Evolutionary conservation across 64 coral and sea anemone genomes (phyloP).

Genomic region (Pocillopora damicornis): DNA sequence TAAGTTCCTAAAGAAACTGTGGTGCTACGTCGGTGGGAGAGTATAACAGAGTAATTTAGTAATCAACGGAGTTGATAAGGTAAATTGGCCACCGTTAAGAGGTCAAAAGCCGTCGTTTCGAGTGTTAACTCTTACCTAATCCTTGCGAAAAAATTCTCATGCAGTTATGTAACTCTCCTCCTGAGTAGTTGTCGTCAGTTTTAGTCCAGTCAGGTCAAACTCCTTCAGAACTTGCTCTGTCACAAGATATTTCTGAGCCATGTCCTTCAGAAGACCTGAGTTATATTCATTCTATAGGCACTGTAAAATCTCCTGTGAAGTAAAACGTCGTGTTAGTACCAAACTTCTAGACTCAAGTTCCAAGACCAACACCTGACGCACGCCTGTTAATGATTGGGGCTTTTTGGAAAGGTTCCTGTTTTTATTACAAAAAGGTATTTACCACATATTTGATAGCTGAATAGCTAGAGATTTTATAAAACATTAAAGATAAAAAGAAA

Average conservation of each 20-base stretch:
- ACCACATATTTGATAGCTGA: too few relatives aligned
- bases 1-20: too few relatives aligned
- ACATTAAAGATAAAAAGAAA: too few relatives aligned
- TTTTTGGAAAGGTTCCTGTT: too few relatives aligned
- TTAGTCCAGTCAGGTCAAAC: background rate
- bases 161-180: background rate
- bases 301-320: background rate
- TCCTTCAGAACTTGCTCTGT: background rate
- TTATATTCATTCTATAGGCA: background rate
- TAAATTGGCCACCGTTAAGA: too few relatives aligned
- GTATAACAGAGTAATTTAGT: too few relatives aligned
- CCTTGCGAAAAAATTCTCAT: background rate
- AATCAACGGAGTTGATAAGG: too few relatives aligned
- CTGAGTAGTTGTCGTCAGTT: background rate
- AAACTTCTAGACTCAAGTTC: background rate
- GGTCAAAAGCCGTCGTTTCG: too few relatives aligned
- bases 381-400: background rate
- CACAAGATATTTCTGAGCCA: background rate
- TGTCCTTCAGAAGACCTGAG: background rate
- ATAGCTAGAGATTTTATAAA: too few relatives aligned
- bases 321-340: background rate
- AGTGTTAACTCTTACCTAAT: background rate
- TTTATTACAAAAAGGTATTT: too few relatives aligned
- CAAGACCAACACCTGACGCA: background rate
- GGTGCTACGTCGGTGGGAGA: too few relatives aligned